Percentiles rank a stretch among this genome's conserved stretches.
These are phyloP conservation scores for Neoscelio sp. DNA, from an alignment of 2,888 invertebrate species.

Conservation along the genomic window DNA sequence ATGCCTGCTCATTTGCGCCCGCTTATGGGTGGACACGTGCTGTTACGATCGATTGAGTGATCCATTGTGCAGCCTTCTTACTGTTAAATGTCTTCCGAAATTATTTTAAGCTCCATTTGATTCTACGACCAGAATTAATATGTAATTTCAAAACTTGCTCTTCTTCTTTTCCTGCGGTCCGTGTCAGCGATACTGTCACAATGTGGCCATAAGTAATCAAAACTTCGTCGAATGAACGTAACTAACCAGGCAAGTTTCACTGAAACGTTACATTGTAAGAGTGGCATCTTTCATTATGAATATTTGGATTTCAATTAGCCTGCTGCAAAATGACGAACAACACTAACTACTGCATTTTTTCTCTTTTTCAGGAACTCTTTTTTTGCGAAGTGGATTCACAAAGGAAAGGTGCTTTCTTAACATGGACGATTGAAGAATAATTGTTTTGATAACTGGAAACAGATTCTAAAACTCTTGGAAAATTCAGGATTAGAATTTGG, in stretches of 20 bases:
- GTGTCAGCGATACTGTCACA: too few relatives aligned
- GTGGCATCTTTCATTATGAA: background rate
- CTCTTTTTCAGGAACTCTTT: background rate
- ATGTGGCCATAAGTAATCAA: too few relatives aligned
- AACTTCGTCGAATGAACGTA: too few relatives aligned
- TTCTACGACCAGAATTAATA: background rate
- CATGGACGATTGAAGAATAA: too few relatives aligned
- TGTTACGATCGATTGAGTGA: conserved; percentile 43
- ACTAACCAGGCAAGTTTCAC: background rate
- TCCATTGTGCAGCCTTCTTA: conserved; percentile 33
- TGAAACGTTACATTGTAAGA: background rate
- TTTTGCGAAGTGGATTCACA: background rate
- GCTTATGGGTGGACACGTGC: conserved; percentile 58
- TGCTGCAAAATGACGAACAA: background rate
- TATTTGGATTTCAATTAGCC: background rate
- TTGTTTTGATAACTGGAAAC: background rate
- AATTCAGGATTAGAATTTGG: too few relatives aligned
- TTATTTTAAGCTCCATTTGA: conserved; percentile 19
- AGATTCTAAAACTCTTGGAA: background rate
- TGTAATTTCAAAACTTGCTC: background rate
- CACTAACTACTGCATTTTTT: background rate
- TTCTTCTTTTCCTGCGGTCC: too few relatives aligned
- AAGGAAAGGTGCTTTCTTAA: background rate
- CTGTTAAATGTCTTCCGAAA: conserved; percentile 30
- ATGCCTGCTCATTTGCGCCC: conserved; percentile 73